phyloP scores from a whole-genome alignment of 2,113 vertebrate genomes.

The Typhlomys cinereus region DNA sequence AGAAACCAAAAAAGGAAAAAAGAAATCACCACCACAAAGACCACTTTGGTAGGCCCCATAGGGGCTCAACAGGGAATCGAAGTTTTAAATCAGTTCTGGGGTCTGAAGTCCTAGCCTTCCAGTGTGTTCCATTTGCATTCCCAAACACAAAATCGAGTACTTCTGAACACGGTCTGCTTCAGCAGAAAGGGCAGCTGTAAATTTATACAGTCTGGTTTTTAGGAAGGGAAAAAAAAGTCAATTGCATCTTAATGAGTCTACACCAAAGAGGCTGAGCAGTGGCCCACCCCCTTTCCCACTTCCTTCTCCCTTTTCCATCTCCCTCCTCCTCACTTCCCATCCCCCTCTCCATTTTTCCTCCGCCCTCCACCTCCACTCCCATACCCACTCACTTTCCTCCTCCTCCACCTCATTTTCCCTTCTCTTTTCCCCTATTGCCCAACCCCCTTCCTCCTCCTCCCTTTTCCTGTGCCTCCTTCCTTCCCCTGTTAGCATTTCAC shows the following conservation, averaged over 20 bases:
- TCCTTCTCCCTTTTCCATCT: conserved; percentile 64
- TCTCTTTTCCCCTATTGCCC: background rate
- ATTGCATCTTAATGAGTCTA: conserved; percentile 71
- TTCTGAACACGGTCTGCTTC: conserved; percentile 71
- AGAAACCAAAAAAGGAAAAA: background rate
- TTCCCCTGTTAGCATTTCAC: conserved; percentile 44
- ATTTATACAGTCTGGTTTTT: conserved; percentile 70
- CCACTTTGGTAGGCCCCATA: background rate
- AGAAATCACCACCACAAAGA: background rate
- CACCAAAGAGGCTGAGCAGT: conserved; percentile 46
- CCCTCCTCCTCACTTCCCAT: too few species aligned
- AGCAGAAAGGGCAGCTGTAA: conserved; percentile 79
- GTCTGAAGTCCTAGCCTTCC: conserved; percentile 61
- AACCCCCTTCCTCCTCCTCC: conserved; percentile 60
- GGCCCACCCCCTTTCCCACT: conserved; percentile 50
- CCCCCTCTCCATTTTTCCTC: rapidly evolving
- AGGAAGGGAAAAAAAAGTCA: conserved; percentile 76
- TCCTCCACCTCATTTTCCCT: conserved; percentile 67
- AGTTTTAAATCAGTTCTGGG: background rate
- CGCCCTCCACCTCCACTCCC: background rate
- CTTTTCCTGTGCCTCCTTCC: conserved; percentile 81
- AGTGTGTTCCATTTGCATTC: conserved; percentile 63
- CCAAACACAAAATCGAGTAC: conserved; percentile 53
- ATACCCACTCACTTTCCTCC: background rate
- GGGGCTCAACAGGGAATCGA: too few species aligned